Percentiles rank a stretch among this genome's conserved stretches.
Evolutionary conservation across 2,113 vertebrate genomes (phyloP).

Genomic region (Nothoprocta pentlandii): DNA sequence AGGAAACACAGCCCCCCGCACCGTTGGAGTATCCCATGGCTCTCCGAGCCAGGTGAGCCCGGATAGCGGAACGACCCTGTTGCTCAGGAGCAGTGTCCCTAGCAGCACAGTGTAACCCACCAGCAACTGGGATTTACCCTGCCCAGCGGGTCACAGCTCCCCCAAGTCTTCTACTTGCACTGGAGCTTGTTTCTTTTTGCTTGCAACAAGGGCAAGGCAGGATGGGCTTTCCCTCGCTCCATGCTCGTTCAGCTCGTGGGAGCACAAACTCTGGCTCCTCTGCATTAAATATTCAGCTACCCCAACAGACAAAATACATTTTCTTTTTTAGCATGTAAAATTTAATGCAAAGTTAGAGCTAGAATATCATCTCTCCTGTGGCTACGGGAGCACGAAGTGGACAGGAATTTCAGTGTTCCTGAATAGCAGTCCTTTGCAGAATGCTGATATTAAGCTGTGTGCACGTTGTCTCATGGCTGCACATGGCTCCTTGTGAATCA

Average conservation of each 20-base stretch:
- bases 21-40: background rate
- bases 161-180: background rate
- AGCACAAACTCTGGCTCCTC: background rate
- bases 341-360: background rate
- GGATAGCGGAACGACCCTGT: background rate
- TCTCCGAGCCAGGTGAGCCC: background rate
- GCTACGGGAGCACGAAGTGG: background rate
- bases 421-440: background rate
- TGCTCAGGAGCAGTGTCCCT: background rate
- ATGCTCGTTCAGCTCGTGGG: background rate
- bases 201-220: background rate
- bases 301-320: background rate
- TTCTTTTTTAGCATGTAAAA: accelerated
- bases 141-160: background rate
- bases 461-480: accelerated
- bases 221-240: accelerated
- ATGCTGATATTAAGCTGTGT: accelerated
- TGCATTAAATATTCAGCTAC: background rate
- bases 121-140: background rate
- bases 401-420: background rate
- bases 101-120: background rate
- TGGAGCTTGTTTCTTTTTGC: background rate
- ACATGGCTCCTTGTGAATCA: accelerated
- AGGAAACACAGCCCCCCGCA: too few relatives aligned
- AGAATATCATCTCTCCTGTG: background rate